Percentiles rank a stretch among this genome's conserved stretches.
These are phyloP conservation scores for Drosophila incognita DNA, from an alignment of 2,888 invertebrate genomes.

Conservation along the genomic window DNA sequence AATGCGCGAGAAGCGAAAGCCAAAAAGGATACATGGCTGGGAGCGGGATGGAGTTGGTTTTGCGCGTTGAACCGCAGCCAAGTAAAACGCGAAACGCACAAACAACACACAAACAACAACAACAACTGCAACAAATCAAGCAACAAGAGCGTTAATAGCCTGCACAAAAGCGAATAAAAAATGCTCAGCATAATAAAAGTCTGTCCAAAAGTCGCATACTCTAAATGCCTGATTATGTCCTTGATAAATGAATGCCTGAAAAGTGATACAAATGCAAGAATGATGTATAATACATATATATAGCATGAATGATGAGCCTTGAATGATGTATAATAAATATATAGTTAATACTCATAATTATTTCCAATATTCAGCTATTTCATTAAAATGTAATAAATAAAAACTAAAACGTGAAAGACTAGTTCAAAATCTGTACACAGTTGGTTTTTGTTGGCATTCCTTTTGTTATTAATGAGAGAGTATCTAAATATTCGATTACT, in stretches of 20 bases:
- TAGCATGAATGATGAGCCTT: too few species aligned
- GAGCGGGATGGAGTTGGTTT: slow-evolving; percentile 3
- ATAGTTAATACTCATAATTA: not conserved
- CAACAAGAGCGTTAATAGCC: slow-evolving; percentile 58
- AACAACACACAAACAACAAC: slow-evolving; percentile 53
- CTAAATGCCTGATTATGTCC: slow-evolving; percentile 23
- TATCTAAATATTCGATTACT: slow-evolving; percentile 19
- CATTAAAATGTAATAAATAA: too few species aligned
- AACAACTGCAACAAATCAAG: slow-evolving; percentile 61
- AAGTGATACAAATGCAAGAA: not conserved
- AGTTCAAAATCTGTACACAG: not conserved
- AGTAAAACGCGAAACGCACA: slow-evolving; percentile 74
- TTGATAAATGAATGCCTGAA: not conserved
- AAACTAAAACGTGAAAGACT: too few species aligned
- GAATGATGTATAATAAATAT: not conserved
- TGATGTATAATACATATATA: not conserved
- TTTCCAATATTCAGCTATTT: not conserved
- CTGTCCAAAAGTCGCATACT: slow-evolving; percentile 37
- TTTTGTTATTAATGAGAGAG: not conserved
- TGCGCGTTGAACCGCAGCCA: slow-evolving; percentile 76
- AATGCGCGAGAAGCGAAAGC: slow-evolving; percentile 56
- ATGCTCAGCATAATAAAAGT: slow-evolving; percentile 40
- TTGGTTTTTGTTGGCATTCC: not conserved
- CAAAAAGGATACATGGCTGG: not conserved
- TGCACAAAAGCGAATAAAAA: slow-evolving; percentile 29